A percentile compares a stretch with the other conserved stretches of the same genome.
Conservation (phyloP, 2,113 vertebrate species). For the Crotalus helleri region DNA sequence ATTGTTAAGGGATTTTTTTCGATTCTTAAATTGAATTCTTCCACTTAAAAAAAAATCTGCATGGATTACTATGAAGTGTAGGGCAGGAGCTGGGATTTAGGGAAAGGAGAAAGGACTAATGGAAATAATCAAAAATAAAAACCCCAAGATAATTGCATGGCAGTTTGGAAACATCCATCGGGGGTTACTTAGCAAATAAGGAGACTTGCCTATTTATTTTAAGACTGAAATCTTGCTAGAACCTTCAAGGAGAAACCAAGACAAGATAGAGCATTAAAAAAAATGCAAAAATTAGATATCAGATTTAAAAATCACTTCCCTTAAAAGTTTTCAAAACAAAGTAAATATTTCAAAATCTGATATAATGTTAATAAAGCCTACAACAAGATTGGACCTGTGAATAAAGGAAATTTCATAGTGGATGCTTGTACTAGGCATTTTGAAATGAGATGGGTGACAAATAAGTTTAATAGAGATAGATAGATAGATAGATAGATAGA, state of each 20-base stretch:
- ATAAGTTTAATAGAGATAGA: neutral
- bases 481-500: too few species aligned
- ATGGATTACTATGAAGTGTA: neutral
- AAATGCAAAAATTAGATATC: neutral
- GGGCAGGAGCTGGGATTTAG: neutral
- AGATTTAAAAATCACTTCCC: neutral
- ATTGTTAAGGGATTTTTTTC: conserved; percentile 26
- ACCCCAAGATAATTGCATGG: neutral
- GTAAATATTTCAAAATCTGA: neutral
- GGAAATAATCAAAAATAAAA: conserved; percentile 15
- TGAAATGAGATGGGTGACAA: too few species aligned
- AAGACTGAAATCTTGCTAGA: neutral
- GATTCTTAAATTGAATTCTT: neutral
- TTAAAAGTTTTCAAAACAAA: neutral
- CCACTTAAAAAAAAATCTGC: neutral
- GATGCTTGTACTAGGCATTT: neutral
- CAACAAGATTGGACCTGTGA: neutral
- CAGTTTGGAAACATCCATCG: neutral
- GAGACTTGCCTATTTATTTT: neutral
- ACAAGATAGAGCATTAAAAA: neutral
- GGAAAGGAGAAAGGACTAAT: conserved; percentile 14
- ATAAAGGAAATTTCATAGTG: neutral
- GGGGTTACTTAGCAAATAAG: neutral
- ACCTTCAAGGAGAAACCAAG: neutral
- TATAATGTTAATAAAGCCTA: neutral